These are phyloP conservation scores for Masticophis lateralis DNA, from an alignment of 2,797 vertebrate species.

Conservation along the genomic window DNA sequence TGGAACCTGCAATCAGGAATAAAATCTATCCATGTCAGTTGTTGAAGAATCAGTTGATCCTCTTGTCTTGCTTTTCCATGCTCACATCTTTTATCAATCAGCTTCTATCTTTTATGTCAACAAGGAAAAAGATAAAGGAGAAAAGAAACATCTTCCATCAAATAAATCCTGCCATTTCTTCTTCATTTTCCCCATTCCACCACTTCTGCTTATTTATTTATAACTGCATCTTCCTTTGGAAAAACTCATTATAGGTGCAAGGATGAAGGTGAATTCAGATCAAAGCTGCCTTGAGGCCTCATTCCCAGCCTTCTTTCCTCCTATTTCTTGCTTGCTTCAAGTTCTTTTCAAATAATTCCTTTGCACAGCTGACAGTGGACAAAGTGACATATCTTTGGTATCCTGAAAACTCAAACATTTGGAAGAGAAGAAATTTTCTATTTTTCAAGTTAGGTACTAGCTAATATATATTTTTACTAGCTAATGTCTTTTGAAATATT, in stretches of 20 bases:
- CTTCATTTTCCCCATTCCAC: background rate
- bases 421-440: background rate
- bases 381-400: constrained; percentile 23
- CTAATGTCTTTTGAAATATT: background rate
- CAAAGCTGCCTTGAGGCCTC: constrained; percentile 49
- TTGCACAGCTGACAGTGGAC: constrained; percentile 28
- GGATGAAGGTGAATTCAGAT: constrained; percentile 58
- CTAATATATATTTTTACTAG: background rate
- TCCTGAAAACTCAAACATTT: constrained; percentile 36
- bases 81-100: constrained; percentile 53
- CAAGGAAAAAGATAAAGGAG: constrained; percentile 31
- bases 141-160: constrained; percentile 17
- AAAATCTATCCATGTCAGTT: background rate
- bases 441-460: background rate
- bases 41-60: constrained; percentile 3
- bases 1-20: background rate
- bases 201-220: constrained; percentile 60
- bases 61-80: constrained; percentile 13
- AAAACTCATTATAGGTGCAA: constrained; percentile 34
- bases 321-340: constrained; percentile 16
- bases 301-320: constrained; percentile 31
- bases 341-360: constrained; percentile 37
- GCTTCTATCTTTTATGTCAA: constrained; percentile 44
- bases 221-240: constrained; percentile 54
- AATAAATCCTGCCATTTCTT: constrained; percentile 32